Percentiles rank a stretch among this genome's conserved stretches.
These are phyloP conservation scores for Papilio protenor DNA, from an alignment of 2,888 invertebrate genomes.

Conservation along the genomic window DNA sequence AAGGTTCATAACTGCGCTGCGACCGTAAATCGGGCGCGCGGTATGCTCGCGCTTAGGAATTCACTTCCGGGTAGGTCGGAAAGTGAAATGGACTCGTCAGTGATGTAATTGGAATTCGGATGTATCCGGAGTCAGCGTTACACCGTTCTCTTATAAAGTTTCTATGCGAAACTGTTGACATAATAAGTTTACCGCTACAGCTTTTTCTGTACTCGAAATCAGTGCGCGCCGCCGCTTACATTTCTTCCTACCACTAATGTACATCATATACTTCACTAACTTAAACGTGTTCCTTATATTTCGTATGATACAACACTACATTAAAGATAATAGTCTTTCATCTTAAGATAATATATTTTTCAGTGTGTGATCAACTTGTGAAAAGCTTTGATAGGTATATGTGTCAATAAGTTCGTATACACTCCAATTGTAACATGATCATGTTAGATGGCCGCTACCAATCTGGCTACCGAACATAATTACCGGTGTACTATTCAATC, in stretches of 20 bases:
- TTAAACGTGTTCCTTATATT: neutral
- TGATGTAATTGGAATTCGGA: constrained; percentile 85
- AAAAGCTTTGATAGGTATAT: neutral
- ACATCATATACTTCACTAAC: neutral
- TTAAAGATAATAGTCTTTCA: neutral
- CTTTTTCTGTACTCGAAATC: constrained; percentile 46
- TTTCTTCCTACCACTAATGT: neutral
- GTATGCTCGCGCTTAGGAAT: constrained; percentile 84
- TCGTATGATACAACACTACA: neutral
- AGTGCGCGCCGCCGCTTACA: neutral
- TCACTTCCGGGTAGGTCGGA: constrained; percentile 84
- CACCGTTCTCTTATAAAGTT: constrained; percentile 82
- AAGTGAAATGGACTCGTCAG: constrained; percentile 84
- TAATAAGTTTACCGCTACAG: constrained; percentile 70
- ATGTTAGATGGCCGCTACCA: neutral
- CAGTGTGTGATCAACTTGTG: neutral
- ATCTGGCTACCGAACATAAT: neutral
- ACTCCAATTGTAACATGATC: neutral
- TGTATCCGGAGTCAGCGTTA: constrained; percentile 82
- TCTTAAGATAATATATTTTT: neutral
- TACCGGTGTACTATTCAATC: neutral
- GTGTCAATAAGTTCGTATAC: neutral
- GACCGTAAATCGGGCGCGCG: constrained; percentile 72
- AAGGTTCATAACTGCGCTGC: constrained; percentile 63
- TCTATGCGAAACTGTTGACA: constrained; percentile 79